A percentile compares a stretch with the other conserved stretches of the same genome.
These are phyloP conservation scores for Rotaria magnacalcarata DNA, from an alignment of 2,888 invertebrate species.

Conservation along the genomic window DNA sequence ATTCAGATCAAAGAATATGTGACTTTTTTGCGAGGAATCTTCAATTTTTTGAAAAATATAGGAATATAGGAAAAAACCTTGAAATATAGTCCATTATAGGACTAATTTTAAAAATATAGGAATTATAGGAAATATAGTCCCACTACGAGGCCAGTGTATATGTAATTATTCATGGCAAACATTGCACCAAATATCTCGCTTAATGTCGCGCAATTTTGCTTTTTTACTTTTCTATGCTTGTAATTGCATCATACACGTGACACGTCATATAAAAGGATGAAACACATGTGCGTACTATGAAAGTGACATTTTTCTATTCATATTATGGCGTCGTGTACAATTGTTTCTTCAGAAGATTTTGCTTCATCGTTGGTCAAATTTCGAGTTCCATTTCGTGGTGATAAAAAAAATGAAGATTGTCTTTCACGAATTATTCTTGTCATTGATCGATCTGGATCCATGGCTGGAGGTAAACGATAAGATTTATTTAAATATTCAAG, in stretches of 20 bases:
- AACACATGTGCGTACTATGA: background rate
- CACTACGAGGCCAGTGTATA: too few relatives aligned
- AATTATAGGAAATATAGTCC: too few relatives aligned
- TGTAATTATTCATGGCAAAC: background rate
- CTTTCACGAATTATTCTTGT: conserved; percentile 13
- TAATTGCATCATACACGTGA: background rate
- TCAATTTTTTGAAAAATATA: too few relatives aligned
- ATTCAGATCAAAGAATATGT: too few relatives aligned
- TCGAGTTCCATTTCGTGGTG: background rate
- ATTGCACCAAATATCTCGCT: background rate
- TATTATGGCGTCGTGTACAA: conserved; percentile 3
- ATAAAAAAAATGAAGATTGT: conserved; percentile 17
- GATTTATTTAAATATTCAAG: background rate
- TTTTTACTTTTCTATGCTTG: background rate
- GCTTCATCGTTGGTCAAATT: background rate
- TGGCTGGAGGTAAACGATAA: background rate
- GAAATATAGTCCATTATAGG: too few relatives aligned
- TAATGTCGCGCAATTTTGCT: background rate
- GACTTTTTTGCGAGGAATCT: too few relatives aligned
- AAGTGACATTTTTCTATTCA: background rate
- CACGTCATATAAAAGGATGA: background rate
- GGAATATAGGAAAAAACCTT: too few relatives aligned
- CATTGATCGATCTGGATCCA: conserved; percentile 22
- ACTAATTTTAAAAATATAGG: too few relatives aligned
- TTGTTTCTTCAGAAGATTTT: background rate